A percentile compares a stretch with the other conserved stretches of the same genome.
Conservation (phyloP, 2,797 vertebrate genomes). For the Channa striata region DNA sequence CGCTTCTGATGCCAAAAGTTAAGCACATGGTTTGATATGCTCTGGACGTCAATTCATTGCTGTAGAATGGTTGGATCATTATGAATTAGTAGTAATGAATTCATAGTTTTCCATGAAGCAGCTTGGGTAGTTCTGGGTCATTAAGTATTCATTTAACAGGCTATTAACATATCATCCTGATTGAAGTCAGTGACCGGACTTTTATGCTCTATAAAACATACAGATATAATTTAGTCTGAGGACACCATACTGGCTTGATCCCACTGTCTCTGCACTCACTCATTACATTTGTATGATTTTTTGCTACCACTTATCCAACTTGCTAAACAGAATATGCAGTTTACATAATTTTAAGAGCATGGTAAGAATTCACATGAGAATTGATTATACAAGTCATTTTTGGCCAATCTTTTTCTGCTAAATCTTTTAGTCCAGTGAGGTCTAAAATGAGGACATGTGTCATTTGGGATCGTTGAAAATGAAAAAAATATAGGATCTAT, state of each 20-base stretch:
- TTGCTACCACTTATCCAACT: not conserved
- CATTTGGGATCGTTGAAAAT: no score
- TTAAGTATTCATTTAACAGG: constrained; percentile 69
- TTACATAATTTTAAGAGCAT: not conserved
- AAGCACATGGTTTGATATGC: not conserved
- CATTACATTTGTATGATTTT: not conserved
- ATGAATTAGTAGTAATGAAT: constrained; percentile 10
- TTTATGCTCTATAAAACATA: constrained; percentile 68
- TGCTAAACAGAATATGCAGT: no score
- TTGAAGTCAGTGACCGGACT: constrained; percentile 66
- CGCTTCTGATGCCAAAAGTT: not conserved
- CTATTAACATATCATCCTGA: constrained; percentile 57
- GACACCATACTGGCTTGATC: constrained; percentile 5
- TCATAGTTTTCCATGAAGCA: constrained; percentile 16
- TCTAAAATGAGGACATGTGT: no score
- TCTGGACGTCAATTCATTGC: not conserved
- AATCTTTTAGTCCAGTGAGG: no score
- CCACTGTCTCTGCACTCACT: not conserved
- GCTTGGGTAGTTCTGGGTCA: constrained; percentile 33
- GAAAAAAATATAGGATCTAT: no score
- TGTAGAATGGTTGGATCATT: not conserved
- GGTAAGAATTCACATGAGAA: no score
- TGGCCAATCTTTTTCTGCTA: no score
- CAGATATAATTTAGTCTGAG: constrained; percentile 23
- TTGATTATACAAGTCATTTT: no score